Evolutionary conservation across 2,797 vertebrate species (phyloP).

Genomic region (Enteromius viviparus): DNA sequence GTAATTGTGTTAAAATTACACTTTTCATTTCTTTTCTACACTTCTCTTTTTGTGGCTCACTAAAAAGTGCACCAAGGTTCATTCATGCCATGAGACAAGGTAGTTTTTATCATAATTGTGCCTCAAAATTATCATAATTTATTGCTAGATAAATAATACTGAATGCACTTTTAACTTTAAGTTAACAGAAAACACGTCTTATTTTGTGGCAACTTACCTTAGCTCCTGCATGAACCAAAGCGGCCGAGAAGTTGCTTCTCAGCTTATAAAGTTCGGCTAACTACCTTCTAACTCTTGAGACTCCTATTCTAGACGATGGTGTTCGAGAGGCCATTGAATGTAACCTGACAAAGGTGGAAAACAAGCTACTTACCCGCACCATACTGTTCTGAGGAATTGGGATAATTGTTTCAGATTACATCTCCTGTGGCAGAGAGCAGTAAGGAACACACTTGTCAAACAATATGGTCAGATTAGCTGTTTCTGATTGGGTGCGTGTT

Average conservation of each 20-base stretch:
- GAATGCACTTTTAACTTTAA: not conserved
- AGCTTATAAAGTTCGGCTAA: constrained; percentile 61
- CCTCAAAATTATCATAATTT: too few relatives aligned
- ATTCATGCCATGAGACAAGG: too few relatives aligned
- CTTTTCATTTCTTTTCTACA: too few relatives aligned
- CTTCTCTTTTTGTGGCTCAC: too few relatives aligned
- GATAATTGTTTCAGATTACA: constrained; percentile 84
- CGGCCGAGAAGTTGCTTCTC: constrained; percentile 38
- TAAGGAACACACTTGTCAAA: constrained; percentile 81
- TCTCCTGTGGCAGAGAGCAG: constrained; percentile 77
- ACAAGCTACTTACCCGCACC: constrained; percentile 76
- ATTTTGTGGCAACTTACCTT: not conserved
- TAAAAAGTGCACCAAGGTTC: too few relatives aligned
- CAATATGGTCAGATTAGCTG: constrained; percentile 84
- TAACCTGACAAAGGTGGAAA: constrained; percentile 75
- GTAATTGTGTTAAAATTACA: too few relatives aligned
- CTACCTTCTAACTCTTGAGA: constrained; percentile 57
- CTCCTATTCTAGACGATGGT: constrained; percentile 58
- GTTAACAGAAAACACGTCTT: not conserved
- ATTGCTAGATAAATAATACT: not conserved
- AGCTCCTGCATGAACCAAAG: not conserved
- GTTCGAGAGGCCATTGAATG: constrained; percentile 74
- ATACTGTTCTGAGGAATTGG: constrained; percentile 81
- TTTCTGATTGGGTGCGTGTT: constrained; percentile 81
- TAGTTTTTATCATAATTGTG: too few relatives aligned